Base-by-base conservation (phyloP, 2,888 invertebrate species). In the Aphodius granarius region DNA sequence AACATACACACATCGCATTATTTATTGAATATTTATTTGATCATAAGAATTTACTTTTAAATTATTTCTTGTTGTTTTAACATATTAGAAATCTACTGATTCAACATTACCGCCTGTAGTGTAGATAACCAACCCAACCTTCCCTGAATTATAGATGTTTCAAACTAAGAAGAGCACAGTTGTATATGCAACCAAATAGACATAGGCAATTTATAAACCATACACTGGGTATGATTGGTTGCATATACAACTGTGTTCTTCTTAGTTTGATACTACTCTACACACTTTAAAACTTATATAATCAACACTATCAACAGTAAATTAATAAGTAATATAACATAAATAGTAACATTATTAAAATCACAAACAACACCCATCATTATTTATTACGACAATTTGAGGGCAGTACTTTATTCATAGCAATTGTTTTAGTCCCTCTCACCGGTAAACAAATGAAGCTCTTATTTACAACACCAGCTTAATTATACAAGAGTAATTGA, bases 401-500 rank as follows among this genome's bases (percentile, higher is more conserved):
- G 43, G 43, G 43, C 43, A 43, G 43, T 43, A 43, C 13, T 43
- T 43, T 9, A 43, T 43, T 43, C 43, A 43, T 43, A 43, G 43
- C 43, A 43, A 23, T 43, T 43, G 43, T 43, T 43, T 43, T 43
- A 43, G 43, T 43, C 43, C 43, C 43, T 9, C 43, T 43, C 9
- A 43, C 43, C 43, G 43, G 43, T 13, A 43, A 13, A 43, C 43
- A 43, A 43, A 43, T 43, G 43, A 43, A 43, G 43, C 43, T 43
- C 13, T 6, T 43, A 43, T 43, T 9, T 43, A 43, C 43, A 43
- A 43, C 43, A 13, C 43, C 23, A 43, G 9, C 43, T 43, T 43
- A 43, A 9, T 13, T 43, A 70, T 70, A 18, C 63, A 64, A 22
- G 73, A 43, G 17, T 74, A 74, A 74, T 74, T 74, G 65, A 64